phyloP scores from a whole-genome alignment of 2,888 invertebrate genomes.

The Anarsia innoxiella region DNA sequence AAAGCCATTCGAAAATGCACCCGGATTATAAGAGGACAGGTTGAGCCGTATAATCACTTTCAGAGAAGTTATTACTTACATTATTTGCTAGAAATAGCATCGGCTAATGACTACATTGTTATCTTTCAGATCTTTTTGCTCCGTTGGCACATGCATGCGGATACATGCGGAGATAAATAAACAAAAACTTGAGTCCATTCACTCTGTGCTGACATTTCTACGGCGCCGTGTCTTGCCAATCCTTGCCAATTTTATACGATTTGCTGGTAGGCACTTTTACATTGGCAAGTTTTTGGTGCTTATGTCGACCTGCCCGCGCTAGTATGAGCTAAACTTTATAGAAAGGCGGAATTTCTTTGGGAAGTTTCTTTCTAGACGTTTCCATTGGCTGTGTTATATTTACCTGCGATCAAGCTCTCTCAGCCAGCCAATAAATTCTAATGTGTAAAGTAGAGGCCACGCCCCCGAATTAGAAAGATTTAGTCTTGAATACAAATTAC shows the following conservation, averaged over 20 bases:
- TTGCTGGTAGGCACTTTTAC: slow-evolving; percentile 24
- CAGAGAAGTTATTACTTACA: slow-evolving; percentile 26
- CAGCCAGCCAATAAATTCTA: too few species aligned
- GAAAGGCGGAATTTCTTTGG: too few species aligned
- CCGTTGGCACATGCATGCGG: slow-evolving; percentile 65
- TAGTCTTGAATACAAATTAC: too few species aligned
- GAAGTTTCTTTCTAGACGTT: too few species aligned
- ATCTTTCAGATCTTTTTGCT: slow-evolving; percentile 46
- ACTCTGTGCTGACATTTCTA: slow-evolving; percentile 68
- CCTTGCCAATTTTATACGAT: slow-evolving; percentile 39
- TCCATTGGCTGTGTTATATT: too few species aligned
- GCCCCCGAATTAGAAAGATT: too few species aligned
- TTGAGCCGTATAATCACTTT: slow-evolving; percentile 21
- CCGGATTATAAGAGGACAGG: slow-evolving; percentile 2
- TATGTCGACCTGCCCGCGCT: slow-evolving; percentile 4
- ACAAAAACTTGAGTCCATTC: slow-evolving; percentile 67
- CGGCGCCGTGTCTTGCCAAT: slow-evolving; percentile 52
- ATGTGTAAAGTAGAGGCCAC: too few species aligned
- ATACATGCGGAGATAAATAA: slow-evolving; percentile 61
- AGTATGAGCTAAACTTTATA: too few species aligned
- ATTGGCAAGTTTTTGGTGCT: slow-evolving; percentile 6
- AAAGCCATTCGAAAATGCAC: background rate
- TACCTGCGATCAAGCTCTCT: too few species aligned
- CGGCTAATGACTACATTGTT: slow-evolving; percentile 48
- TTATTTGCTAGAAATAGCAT: slow-evolving; percentile 34